Percentiles rank a stretch among this genome's conserved stretches.
phyloP scores from a whole-genome alignment of 1,140 invertebrate species.

The Pseudomyrmex concolor region DNA sequence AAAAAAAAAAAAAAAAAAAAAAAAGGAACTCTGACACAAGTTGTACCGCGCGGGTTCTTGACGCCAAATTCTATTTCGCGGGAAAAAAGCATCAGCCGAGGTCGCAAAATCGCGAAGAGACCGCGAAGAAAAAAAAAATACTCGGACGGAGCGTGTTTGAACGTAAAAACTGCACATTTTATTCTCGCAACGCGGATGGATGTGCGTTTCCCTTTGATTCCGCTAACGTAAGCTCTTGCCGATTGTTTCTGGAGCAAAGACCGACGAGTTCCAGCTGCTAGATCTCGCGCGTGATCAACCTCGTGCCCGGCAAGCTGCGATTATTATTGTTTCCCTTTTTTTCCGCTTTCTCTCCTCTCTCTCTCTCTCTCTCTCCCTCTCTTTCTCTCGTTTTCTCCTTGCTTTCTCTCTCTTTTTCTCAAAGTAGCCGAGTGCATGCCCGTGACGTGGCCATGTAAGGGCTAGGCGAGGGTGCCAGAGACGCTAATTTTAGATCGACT shows the following conservation, averaged over 20 bases:
- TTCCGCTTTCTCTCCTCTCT: slow-evolving; percentile 26
- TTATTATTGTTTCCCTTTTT: slow-evolving; percentile 73
- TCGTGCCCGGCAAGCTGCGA: slow-evolving; percentile 59
- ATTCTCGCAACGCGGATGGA: neutral
- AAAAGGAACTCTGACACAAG: slow-evolving; percentile 1
- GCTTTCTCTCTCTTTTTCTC: slow-evolving; percentile 26
- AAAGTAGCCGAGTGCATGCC: slow-evolving; percentile 66
- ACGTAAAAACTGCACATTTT: neutral
- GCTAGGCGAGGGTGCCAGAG: slow-evolving; percentile 72
- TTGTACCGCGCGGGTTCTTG: neutral
- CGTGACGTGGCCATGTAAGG: slow-evolving; percentile 73
- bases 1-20: slow-evolving; percentile 12
- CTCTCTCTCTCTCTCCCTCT: slow-evolving; percentile 5
- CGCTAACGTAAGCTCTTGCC: slow-evolving; percentile 8
- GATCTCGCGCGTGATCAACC: slow-evolving; percentile 65
- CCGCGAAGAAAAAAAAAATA: too few relatives aligned
- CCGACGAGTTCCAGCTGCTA: slow-evolving; percentile 64
- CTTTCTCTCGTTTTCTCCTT: slow-evolving; percentile 17
- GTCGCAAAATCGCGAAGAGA: neutral
- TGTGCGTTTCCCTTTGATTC: slow-evolving; percentile 7
- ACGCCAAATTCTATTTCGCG: neutral
- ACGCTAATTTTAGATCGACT: slow-evolving; percentile 81
- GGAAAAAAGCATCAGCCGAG: neutral
- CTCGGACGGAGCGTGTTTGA: too few relatives aligned
- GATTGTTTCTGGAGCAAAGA: slow-evolving; percentile 37